Evolutionary conservation across 1,140 invertebrate genomes (phyloP), one percentile per base, ranked within the genome.

Genomic region (Kradibia gibbosae): DNA sequence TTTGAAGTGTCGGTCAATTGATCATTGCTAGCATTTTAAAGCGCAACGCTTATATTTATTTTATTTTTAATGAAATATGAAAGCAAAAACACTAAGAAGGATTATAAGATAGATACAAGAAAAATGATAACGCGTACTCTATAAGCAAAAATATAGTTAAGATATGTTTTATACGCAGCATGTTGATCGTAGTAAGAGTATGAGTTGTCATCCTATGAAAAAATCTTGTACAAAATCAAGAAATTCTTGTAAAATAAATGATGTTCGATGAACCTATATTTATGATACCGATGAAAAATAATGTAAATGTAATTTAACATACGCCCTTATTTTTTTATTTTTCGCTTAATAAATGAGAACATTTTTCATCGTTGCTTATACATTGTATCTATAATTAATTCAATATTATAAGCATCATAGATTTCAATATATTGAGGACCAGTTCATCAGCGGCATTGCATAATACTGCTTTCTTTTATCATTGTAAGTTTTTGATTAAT

Each of bases 121-220:
- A 70, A 31, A 65, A 34, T 25, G 22, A 77, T 65, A 48, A 28
- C 25, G 65, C 25, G 15, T 67, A 53, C 76, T 76, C 36, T 48
- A 79, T 81, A 83, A 86, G 57, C 10, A 88, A 83, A 86, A 85
- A 86, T 87, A 89, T 86, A 87, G 84, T 88, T 87, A 87, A 89
- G 87, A 91, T 91, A 91, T 91, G 89, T 91, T 91, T 91, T 91
- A 89, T 91, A 91, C 90, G 90, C 89, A 88, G 87, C 86, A 88
- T 90, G 88, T 91, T 87, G 87, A 90, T 87, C 76, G 84, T 90
- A 90, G 88, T n/a, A 85, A 78, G 82, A 89, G 79, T 86, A 88
- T 85, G 85, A 87, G 87, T 89, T 42, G 22, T 89, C 86, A 89
- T 89, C 80, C 84, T 88, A 87, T 28, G 73, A n/a, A 48, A 50